Conservation (phyloP, 2,113 vertebrate genomes). For the Grantiella picta region DNA sequence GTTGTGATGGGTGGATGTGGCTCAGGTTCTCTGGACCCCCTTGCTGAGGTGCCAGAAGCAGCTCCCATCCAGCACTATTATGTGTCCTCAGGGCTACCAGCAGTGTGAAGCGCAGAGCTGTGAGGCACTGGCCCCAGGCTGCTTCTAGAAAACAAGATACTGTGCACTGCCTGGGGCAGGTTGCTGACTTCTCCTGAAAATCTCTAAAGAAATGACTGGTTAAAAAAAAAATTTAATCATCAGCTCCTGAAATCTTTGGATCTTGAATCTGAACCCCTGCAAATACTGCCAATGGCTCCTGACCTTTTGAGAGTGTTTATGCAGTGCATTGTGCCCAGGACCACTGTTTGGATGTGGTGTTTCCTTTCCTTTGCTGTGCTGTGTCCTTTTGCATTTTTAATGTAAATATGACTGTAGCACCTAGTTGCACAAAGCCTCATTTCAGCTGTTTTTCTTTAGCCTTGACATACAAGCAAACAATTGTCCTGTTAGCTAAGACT, state of each 20-base stretch:
- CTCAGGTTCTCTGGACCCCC: not conserved
- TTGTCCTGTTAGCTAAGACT: not conserved
- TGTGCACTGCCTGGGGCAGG: not conserved
- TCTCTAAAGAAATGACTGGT: not conserved
- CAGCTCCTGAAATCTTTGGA: not conserved
- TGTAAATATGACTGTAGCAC: not conserved
- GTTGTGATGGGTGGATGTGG: not conserved
- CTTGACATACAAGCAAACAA: not conserved
- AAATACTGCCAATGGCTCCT: not conserved
- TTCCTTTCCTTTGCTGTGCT: not conserved
- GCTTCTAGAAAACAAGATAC: not conserved
- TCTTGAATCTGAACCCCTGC: not conserved
- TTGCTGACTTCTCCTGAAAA: not conserved
- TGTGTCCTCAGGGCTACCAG: fast-evolving
- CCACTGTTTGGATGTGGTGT: not conserved
- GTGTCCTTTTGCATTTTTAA: not conserved
- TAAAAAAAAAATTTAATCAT: not conserved
- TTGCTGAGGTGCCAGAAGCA: not conserved
- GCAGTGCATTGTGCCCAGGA: not conserved
- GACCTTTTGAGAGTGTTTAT: not conserved
- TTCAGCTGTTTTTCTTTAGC: not conserved
- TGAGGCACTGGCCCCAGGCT: not conserved
- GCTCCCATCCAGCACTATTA: fast-evolving
- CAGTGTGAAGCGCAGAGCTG: not conserved
- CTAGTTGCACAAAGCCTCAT: not conserved